These are phyloP conservation scores for Itoplectis maculator DNA, from an alignment of 2,888 invertebrate species.

Conservation along the genomic window DNA sequence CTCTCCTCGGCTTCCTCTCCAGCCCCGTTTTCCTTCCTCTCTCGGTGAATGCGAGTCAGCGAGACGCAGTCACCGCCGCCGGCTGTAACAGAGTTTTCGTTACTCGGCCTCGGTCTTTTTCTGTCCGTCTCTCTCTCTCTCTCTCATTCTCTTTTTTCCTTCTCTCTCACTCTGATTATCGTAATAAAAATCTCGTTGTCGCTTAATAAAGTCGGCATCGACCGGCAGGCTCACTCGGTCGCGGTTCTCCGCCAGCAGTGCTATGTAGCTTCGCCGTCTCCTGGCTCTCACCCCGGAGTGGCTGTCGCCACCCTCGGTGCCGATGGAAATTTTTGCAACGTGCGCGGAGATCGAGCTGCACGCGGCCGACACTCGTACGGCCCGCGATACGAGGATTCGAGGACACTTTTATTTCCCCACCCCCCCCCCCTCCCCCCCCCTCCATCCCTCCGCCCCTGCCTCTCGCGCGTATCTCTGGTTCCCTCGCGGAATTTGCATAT, in stretches of 20 bases:
- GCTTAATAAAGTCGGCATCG: conserved; percentile 61
- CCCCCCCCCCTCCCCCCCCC: neutral
- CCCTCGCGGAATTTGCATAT: conserved; percentile 47
- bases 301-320: neutral
- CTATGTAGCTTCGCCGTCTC: neutral
- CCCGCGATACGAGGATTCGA: conserved; percentile 37
- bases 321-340: conserved; percentile 24
- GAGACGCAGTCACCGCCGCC: conserved; percentile 13
- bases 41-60: conserved; percentile 34
- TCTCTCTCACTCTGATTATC: conserved; percentile 51
- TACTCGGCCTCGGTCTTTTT: conserved; percentile 33
- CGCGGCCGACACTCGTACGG: neutral
- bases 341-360: neutral
- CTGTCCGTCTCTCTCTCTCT: neutral
- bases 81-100: conserved; percentile 60
- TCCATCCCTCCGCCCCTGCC: neutral
- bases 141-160: conserved; percentile 13
- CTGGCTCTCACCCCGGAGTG: neutral
- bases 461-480: neutral
- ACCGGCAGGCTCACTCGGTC: conserved; percentile 7
- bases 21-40: too few relatives aligned
- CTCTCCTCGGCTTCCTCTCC: neutral
- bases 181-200: conserved; percentile 62
- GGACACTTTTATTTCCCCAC: conserved; percentile 24
- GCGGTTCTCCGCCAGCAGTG: neutral